These are phyloP conservation scores for Ahaetulla prasina DNA, from an alignment of 2,113 vertebrate species.

Conservation along the genomic window DNA sequence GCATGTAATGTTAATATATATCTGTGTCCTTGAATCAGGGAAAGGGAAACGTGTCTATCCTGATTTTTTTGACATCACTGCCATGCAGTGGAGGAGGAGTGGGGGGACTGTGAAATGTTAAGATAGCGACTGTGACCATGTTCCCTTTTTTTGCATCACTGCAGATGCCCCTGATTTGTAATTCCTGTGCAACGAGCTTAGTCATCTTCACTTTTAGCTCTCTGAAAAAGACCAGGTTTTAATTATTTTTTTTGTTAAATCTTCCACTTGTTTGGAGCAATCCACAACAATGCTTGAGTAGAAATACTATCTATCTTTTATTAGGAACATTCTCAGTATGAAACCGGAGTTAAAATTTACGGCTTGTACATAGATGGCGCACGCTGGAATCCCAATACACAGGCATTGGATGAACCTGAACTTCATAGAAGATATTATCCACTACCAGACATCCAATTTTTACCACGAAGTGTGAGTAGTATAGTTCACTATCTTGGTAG, in stretches of 20 bases:
- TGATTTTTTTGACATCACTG: not conserved
- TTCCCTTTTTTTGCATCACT: not conserved
- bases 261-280: not conserved
- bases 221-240: not conserved
- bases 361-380: slow-evolving; percentile 60
- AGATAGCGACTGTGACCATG: not conserved
- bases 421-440: slow-evolving; percentile 40
- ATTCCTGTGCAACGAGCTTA: not conserved
- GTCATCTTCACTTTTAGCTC: not conserved
- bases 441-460: slow-evolving; percentile 54
- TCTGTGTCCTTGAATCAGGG: not conserved
- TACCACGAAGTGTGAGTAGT: slow-evolving; percentile 42
- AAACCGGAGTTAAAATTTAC: slow-evolving; percentile 43
- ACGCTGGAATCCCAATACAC: slow-evolving; percentile 42
- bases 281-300: not conserved
- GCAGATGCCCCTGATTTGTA: not conserved
- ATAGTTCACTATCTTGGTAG: not conserved
- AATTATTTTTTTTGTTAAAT: not conserved
- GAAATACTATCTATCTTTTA: not conserved
- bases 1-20: not conserved
- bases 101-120: not conserved
- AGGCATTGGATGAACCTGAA: slow-evolving; percentile 48
- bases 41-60: not conserved
- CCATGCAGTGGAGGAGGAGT: not conserved
- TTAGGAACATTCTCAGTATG: slow-evolving; percentile 5